Evolutionary conservation across 1,140 invertebrate genomes (phyloP).

Genomic region (Conus ventricosus): DNA sequence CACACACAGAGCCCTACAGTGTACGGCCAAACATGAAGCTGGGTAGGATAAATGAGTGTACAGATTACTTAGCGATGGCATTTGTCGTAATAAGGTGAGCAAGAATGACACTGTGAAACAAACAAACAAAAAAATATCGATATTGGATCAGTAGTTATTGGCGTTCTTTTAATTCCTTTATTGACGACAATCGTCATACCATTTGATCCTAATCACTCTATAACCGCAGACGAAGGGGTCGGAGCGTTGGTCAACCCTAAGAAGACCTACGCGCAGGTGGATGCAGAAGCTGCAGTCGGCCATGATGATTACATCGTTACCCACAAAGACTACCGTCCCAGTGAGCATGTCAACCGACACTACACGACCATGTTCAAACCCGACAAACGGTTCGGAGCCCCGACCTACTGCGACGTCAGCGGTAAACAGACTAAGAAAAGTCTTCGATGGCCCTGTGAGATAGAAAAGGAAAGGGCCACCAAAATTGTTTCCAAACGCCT

Average conservation of each 20-base stretch:
- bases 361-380: constrained; percentile 63
- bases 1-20: no score
- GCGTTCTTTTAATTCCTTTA: not conserved
- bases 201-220: not conserved
- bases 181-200: no score
- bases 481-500: constrained; percentile 70
- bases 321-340: constrained; percentile 68
- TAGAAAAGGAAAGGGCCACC: constrained; percentile 65
- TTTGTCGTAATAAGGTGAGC: no score
- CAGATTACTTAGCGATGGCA: no score
- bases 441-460: constrained; percentile 70
- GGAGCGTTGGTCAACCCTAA: constrained; percentile 71
- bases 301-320: constrained; percentile 70
- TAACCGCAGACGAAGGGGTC: constrained; percentile 65
- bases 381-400: constrained; percentile 64
- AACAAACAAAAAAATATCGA: no score
- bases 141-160: not conserved
- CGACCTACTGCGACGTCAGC: constrained; percentile 71
- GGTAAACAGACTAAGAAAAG: constrained; percentile 61
- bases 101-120: no score
- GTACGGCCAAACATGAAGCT: no score
- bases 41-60: no score
- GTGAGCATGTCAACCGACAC: constrained; percentile 64
- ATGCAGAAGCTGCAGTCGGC: constrained; percentile 62
- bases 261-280: constrained; percentile 68